phyloP scores from a whole-genome alignment of 2,797 vertebrate genomes.

The Rhyacichthys aspro region DNA sequence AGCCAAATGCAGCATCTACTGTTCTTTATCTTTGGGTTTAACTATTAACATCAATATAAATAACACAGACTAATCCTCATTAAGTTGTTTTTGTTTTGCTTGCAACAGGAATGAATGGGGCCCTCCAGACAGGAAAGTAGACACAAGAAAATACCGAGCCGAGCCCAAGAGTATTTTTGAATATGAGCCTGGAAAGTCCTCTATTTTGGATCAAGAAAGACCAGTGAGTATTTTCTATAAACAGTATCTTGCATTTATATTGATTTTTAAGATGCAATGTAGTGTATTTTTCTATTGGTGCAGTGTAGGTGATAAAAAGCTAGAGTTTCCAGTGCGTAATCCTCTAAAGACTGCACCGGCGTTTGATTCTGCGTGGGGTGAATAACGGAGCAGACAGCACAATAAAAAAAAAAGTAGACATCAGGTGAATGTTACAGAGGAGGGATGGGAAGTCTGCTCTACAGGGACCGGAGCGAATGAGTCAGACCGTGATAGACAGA shows the following conservation, averaged over 20 bases:
- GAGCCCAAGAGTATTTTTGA: conserved; percentile 99
- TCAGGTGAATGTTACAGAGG: conserved; percentile 17
- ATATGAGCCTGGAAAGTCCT: conserved; percentile 97
- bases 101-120: conserved; percentile 92
- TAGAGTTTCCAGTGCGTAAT: conserved; percentile 29
- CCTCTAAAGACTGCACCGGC: conserved; percentile 16
- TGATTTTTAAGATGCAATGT: background rate
- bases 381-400: conserved; percentile 41
- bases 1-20: no score
- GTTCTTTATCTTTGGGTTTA: no score
- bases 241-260: no score
- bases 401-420: conserved; percentile 35
- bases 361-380: conserved; percentile 30
- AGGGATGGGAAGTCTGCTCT: background rate
- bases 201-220: conserved; percentile 95
- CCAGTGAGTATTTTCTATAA: conserved; percentile 85
- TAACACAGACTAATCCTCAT: background rate
- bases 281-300: conserved; percentile 30
- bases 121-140: conserved; percentile 96
- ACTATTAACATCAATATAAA: background rate
- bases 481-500: conserved; percentile 50
- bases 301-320: conserved; percentile 42
- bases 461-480: conserved; percentile 40
- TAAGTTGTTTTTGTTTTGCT: conserved; percentile 5
- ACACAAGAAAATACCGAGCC: conserved; percentile 95